Base-by-base conservation (phyloP, 2,797 vertebrate genomes). In the Acanthurus tractus region DNA sequence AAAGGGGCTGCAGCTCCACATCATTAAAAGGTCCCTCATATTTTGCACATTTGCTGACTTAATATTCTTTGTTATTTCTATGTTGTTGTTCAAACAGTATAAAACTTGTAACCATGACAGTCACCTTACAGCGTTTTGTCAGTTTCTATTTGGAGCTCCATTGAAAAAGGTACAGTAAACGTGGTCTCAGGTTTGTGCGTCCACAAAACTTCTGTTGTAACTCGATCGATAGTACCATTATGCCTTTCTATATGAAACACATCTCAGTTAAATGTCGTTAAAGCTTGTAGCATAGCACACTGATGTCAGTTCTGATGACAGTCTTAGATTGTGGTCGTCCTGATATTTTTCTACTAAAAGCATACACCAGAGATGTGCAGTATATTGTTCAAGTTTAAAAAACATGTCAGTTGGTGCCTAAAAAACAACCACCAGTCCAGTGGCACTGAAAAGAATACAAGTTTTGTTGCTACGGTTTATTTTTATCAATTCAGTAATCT, bases 191-290 rank as follows among this genome's bases (percentile, higher is more conserved):
- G 66, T 65, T 66, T n/a, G 40, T 50, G 65, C 0, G 3, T 76
- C 66, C 22, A 38, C 54, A 49, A 48, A 61, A 46, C 49, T 72
- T 18, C 72, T 58, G 45, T 58, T 71, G 48, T 83, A 20, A 79
- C 25, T 20, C 55, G 49, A 59, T 70, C 69, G 52, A 13, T 70
- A 29, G 76, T 81, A 86, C 86, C 86, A 54, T 86, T 74, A 63
- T 85, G 89, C 86, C 82, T 87, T 85, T 87, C 75, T 68, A 54
- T 75, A 38, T 64, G 62, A 79, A 76, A 59, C 79, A 46, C 50
- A 0, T 81, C 78, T 84, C n/a, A 58, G 57, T 70, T 78, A 15
- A 53, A 54, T 87, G 72, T 86, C 15, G 15, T 83, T 61, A 45
- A 44, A 74, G 82, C 65, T 79, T 83, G 88, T 89, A 87, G 87